Evolutionary conservation across 1,140 invertebrate species (phyloP), one percentile per base, ranked within the genome.

Genomic region (Zaprionus lachaisei): DNA sequence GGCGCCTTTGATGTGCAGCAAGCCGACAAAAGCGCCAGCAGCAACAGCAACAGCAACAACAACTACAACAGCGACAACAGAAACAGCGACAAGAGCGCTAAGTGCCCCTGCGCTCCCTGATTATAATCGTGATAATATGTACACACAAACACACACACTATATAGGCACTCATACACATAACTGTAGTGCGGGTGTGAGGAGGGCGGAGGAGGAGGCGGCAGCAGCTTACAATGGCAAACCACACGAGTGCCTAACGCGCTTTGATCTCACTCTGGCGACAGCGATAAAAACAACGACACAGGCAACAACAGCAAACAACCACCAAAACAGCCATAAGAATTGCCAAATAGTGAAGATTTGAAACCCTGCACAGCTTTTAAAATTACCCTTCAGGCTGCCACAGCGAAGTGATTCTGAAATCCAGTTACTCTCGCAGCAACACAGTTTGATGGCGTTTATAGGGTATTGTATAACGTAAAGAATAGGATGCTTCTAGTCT

Each of bases 1-100:
- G 85, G 85, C 79, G 84, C 84, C 84, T 89, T 89, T 89, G 84
- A 89, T 89, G 84, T 89, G 81, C 84, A 80, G 78, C 84, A 89
- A 90, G 78, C 81, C 81, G 81, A 81, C 84, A 79, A 89, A 87
- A 87, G 81, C 81, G 85, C 85, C 85, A 80, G 72, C 65, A 79
- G 79, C 75, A 80, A 84, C 85, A 89, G 83, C 84, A 81, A 81
- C 74, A 73, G 83, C 81, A 83, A 89, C 84, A 87, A 81, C 24
- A 26, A 26, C 24, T 5, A 31, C 28, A 81, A 81, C 79, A 89
- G 78, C 81, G 26, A 28, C 26, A 81, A 81, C 84, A 77, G 67
- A 61, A 72, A 66, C 76, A 17, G 6, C 41, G 15, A 89, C 78
- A 81, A 87, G 81, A 65, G 72, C 71, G 76, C 78, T 83, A 87